Conservation (phyloP, 37 sponge, comb jelly and placozoan genomes). For the Spongilla lacustris region DNA sequence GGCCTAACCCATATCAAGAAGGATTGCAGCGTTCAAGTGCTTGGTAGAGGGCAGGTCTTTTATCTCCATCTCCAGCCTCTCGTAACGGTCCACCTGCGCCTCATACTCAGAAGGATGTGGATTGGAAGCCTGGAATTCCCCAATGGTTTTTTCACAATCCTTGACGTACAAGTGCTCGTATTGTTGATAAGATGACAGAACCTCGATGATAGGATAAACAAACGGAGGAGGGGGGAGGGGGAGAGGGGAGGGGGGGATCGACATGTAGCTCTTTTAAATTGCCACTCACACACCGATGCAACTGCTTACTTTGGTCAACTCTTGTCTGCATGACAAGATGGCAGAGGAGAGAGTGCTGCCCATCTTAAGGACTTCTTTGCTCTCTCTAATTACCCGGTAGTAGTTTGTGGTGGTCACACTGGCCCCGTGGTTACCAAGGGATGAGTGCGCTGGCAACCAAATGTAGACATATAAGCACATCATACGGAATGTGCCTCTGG, state of each 20-base stretch:
- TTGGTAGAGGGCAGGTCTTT: constrained; percentile 45
- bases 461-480: no score
- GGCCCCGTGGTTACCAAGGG: no score
- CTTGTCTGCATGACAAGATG: constrained; percentile 63
- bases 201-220: constrained; percentile 20
- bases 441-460: no score
- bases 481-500: no score
- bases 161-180: constrained; percentile 67
- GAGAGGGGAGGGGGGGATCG: no score
- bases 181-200: constrained; percentile 45
- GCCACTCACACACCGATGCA: no score
- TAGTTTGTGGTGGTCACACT: constrained; percentile 24
- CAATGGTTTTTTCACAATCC: constrained; percentile 53
- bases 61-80: constrained; percentile 66
- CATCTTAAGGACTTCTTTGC: constrained; percentile 87
- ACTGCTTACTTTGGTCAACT: constrained; percentile 52
- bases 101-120: constrained; percentile 88
- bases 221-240: no score
- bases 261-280: no score
- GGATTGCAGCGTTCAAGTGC: constrained; percentile 45
- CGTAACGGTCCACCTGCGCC: constrained; percentile 78
- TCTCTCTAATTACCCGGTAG: constrained; percentile 64
- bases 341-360: constrained; percentile 67
- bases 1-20: constrained; percentile 22
- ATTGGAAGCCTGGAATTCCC: constrained; percentile 57